Conservation (phyloP, 2,113 vertebrate genomes). For the Barbus barbus region DNA sequence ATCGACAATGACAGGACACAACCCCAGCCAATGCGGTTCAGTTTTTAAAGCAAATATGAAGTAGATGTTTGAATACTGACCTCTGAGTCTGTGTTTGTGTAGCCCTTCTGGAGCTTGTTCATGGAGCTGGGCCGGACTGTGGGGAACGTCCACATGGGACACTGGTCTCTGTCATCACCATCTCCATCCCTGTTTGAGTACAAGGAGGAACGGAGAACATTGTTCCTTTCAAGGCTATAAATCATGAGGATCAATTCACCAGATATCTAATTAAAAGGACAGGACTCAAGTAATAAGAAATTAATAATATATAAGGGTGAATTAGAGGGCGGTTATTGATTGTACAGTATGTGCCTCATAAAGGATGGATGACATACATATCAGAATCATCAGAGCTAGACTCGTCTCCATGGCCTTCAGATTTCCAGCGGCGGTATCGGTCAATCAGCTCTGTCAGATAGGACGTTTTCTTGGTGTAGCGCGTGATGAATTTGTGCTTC, state of each 20-base stretch:
- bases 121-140: slow-evolving; percentile 90
- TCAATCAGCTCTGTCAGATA: slow-evolving; percentile 95
- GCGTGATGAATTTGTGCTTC: slow-evolving; percentile 98
- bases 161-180: slow-evolving; percentile 86
- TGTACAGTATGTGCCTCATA: background rate
- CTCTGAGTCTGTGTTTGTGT: slow-evolving; percentile 81
- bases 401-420: slow-evolving; percentile 93
- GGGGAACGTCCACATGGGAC: slow-evolving; percentile 94
- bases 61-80: slow-evolving; percentile 63
- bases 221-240: background rate
- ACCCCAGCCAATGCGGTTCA: too few relatives aligned
- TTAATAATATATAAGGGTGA: slow-evolving; percentile 17
- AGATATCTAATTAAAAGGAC: slow-evolving; percentile 4
- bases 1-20: background rate
- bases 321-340: slow-evolving; percentile 9
- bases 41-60: background rate
- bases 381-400: slow-evolving; percentile 97
- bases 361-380: slow-evolving; percentile 75
- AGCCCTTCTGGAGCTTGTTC: slow-evolving; percentile 88
- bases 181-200: slow-evolving; percentile 84
- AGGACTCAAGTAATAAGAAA: slow-evolving; percentile 1
- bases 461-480: slow-evolving; percentile 98
- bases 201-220: background rate
- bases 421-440: slow-evolving; percentile 96
- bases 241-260: background rate